Base-by-base conservation (phyloP, 1,140 invertebrate genomes). In the Chironomus striatipennis region DNA sequence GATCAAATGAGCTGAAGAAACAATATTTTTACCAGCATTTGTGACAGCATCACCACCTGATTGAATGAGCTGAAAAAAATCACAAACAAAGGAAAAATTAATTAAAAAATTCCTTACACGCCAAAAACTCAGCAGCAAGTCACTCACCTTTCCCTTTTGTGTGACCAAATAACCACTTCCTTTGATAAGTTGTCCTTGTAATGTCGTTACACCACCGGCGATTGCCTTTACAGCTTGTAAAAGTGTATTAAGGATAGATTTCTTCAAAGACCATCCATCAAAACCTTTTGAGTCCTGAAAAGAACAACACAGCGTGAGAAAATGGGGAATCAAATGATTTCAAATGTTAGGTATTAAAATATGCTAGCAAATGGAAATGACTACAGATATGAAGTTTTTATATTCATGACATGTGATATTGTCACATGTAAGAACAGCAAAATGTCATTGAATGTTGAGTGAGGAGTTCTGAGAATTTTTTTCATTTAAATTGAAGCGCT, bases 191-290 rank as follows among this genome's bases (percentile, higher is more conserved):
- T 93, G 91, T 4, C 93, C 93, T 79, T 93, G 93, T 18, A 94
- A 84, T 7, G 93, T 92, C 3, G 93, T 88, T 2, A 93, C 89
- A 34, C 92, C 91, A 17, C 93, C 93, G 67, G 91, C 91, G 72
- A 95, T 91, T 0, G 93, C 92, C 80, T 94, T 93, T 0, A 93
- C 87, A 9, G 93, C 91, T 86, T 93, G 90, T 77, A 93, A 85
- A 6, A 94, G 83, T 7, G 92, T 92, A 79, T 89, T 88, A 9
- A 94, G 80, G 74, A 94, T 90, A 0, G 91, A 91, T 80, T 91
- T 92, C 81, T 93, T 93, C 77, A 93, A 85, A 18, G 88, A 86
- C 89, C 89, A 92, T 47, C 90, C 86, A 80, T 90, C 88, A 77
- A 91, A 90, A 70, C 5, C 17, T 21, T 70, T 70, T 18, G 65